Conservation (phyloP, 2,888 invertebrate genomes). For the Cheilosia vulpina region DNA sequence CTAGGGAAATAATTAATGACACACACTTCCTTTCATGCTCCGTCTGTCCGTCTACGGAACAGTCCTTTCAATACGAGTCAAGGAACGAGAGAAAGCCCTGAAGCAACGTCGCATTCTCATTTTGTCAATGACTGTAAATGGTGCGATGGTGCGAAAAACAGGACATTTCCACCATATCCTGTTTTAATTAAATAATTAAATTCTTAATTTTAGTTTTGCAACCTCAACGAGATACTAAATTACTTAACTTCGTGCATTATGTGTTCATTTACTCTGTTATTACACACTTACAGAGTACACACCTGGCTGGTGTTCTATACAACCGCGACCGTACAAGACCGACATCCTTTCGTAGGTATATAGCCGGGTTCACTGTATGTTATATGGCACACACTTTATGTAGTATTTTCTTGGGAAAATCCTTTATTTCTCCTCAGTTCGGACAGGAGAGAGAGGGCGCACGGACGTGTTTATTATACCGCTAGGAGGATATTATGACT, state of each 20-base stretch:
- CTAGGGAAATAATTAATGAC: constrained; percentile 71
- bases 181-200: constrained; percentile 67
- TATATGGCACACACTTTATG: constrained; percentile 10
- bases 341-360: constrained; percentile 4
- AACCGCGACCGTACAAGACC: neutral
- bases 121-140: neutral
- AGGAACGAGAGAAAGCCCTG: neutral
- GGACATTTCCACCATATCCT: constrained; percentile 33
- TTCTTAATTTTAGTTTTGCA: constrained; percentile 52
- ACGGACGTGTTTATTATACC: constrained; percentile 68
- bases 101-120: constrained; percentile 10
- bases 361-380: neutral
- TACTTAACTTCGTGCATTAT: constrained; percentile 56
- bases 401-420: constrained; percentile 34
- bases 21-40: constrained; percentile 57
- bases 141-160: neutral
- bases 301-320: constrained; percentile 29
- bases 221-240: constrained; percentile 57
- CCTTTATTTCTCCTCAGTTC: constrained; percentile 21
- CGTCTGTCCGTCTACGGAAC: constrained; percentile 30
- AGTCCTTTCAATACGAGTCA: constrained; percentile 41
- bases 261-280: constrained; percentile 48
- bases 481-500: constrained; percentile 68
- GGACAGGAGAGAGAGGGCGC: constrained; percentile 13
- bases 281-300: constrained; percentile 16